phyloP scores from a whole-genome alignment of 2,888 invertebrate genomes.

The Megaustenia siamemsis region DNA sequence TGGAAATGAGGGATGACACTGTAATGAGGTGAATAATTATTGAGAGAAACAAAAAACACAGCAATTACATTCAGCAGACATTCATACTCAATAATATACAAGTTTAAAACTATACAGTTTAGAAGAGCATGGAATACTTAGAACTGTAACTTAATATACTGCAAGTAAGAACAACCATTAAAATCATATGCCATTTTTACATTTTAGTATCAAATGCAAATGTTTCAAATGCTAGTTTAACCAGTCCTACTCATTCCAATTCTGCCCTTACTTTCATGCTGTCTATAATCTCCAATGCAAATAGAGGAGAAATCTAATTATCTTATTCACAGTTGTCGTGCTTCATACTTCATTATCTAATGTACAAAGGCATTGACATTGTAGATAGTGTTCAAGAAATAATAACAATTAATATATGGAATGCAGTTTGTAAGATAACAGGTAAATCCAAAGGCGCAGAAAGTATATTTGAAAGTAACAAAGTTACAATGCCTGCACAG shows the following conservation, averaged over 20 bases:
- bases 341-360: background rate
- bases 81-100: background rate
- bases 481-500: conserved; percentile 15
- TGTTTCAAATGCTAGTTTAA: background rate
- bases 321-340: background rate
- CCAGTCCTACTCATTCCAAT: background rate
- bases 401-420: conserved; percentile 12
- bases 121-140: background rate
- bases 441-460: background rate
- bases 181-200: background rate
- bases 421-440: conserved; percentile 31
- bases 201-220: background rate
- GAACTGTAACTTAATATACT: too few relatives aligned
- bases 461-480: background rate
- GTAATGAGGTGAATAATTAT: conserved; percentile 28
- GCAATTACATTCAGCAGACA: background rate
- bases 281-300: background rate
- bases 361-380: background rate
- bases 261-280: background rate
- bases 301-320: background rate
- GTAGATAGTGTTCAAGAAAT: background rate
- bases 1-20: conserved; percentile 28
- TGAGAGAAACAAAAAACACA: conserved; percentile 16
- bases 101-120: background rate
- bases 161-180: background rate